Conservation (phyloP, 2,113 vertebrate species). For the Rhinichthys klamathensis region DNA sequence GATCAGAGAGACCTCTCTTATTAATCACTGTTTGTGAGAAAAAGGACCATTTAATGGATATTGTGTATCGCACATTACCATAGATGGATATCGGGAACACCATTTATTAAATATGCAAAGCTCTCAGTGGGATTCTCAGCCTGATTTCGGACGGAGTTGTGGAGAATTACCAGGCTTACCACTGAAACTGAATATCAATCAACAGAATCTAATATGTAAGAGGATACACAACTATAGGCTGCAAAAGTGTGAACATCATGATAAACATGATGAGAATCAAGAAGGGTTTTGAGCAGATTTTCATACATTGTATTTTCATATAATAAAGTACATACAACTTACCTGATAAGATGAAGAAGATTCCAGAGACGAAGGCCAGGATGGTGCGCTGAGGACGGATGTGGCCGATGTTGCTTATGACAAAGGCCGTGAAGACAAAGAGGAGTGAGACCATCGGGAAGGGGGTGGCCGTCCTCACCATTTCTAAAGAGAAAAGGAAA, state of each 20-base stretch:
- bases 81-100: conserved; percentile 34
- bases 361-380: conserved; percentile 89
- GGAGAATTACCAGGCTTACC: not conserved
- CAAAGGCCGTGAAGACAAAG: conserved; percentile 90
- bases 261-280: not conserved
- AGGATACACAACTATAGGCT: not conserved
- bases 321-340: not conserved
- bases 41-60: conserved; percentile 24
- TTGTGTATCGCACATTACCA: conserved; percentile 9
- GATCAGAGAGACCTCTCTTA: not conserved
- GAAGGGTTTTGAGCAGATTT: not conserved
- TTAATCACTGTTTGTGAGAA: conserved; percentile 26
- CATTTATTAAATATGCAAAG: conserved; percentile 42
- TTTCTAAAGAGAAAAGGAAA: conserved; percentile 70
- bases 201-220: not conserved
- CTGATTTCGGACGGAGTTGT: conserved; percentile 1
- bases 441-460: conserved; percentile 92
- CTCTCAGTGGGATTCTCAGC: conserved; percentile 15
- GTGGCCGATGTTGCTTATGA: conserved; percentile 92
- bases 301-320: not conserved
- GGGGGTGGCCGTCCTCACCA: conserved; percentile 87
- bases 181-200: conserved; percentile 7
- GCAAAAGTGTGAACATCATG: not conserved
- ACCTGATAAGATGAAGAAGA: conserved; percentile 93
- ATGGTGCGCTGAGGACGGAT: conserved; percentile 89